A percentile compares a stretch with the other conserved stretches of the same genome.
These are phyloP conservation scores for Willisornis vidua DNA, from an alignment of 2,113 vertebrate species.

Conservation along the genomic window DNA sequence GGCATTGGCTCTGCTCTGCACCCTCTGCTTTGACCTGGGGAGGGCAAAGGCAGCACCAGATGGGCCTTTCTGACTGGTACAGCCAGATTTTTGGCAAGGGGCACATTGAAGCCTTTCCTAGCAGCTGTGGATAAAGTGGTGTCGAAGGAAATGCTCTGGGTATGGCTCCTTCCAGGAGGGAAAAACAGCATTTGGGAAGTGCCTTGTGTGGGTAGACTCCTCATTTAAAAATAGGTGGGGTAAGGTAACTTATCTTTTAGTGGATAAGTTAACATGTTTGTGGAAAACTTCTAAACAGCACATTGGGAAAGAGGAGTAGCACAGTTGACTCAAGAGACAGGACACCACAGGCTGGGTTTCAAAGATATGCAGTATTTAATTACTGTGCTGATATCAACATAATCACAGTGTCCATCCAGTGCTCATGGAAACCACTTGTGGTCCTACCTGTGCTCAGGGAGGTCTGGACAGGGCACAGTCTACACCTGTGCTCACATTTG, in stretches of 20 bases:
- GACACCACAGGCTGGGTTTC: constrained; percentile 46
- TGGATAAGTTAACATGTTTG: not conserved
- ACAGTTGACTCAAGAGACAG: constrained; percentile 22
- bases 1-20: not conserved
- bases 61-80: not conserved
- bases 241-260: not conserved
- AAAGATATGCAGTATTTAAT: constrained; percentile 47
- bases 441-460: not conserved
- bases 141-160: not conserved
- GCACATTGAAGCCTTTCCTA: not conserved
- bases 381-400: constrained; percentile 16
- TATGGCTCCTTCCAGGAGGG: not conserved
- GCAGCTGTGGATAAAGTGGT: not conserved
- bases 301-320: constrained; percentile 15
- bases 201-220: not conserved
- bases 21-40: not conserved
- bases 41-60: not conserved
- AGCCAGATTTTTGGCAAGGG: not conserved
- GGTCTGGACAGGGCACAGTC: not conserved
- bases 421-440: not conserved
- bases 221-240: not conserved
- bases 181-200: not conserved
- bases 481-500: not conserved
- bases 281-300: not conserved
- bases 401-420: constrained; percentile 20